Percentiles rank a stretch among this genome's conserved stretches.
phyloP scores from a whole-genome alignment of 2,888 invertebrate species.

The Tipula confusa region DNA sequence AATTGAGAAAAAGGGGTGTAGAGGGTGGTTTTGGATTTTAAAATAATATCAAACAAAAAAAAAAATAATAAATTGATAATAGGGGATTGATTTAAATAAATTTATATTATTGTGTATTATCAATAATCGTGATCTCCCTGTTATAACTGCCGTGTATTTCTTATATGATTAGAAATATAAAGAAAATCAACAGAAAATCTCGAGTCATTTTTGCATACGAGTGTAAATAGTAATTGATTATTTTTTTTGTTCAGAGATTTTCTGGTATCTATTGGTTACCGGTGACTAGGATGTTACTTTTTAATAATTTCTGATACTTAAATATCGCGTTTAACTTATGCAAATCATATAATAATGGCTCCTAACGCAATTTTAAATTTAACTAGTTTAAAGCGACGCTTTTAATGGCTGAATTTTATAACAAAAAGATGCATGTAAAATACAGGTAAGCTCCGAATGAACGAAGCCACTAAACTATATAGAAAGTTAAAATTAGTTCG shows the following conservation, averaged over 20 bases:
- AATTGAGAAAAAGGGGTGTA: neutral
- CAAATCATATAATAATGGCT: too few species aligned
- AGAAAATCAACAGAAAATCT: neutral
- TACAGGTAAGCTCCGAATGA: too few species aligned
- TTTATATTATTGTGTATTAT: constrained; percentile 25
- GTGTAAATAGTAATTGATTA: neutral
- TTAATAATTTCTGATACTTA: too few species aligned
- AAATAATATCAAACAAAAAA: neutral
- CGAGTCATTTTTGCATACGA: neutral
- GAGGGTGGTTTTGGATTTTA: constrained; percentile 9
- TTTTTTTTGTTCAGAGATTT: neutral
- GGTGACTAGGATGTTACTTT: too few species aligned
- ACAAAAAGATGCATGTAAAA: too few species aligned
- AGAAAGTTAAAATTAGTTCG: too few species aligned
- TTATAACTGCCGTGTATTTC: neutral
- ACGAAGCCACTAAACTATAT: too few species aligned
- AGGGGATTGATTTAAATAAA: constrained; percentile 20
- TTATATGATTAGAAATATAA: neutral
- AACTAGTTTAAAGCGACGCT: too few species aligned
- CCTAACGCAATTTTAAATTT: too few species aligned
- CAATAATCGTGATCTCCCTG: neutral
- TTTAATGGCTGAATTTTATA: too few species aligned
- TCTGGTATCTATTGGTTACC: neutral
- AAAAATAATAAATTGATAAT: neutral
- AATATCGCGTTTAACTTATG: too few species aligned